Percentiles rank a stretch among this genome's conserved stretches.
Conservation (phyloP, 2,888 invertebrate species). For the Habroteleia sp. region DNA sequence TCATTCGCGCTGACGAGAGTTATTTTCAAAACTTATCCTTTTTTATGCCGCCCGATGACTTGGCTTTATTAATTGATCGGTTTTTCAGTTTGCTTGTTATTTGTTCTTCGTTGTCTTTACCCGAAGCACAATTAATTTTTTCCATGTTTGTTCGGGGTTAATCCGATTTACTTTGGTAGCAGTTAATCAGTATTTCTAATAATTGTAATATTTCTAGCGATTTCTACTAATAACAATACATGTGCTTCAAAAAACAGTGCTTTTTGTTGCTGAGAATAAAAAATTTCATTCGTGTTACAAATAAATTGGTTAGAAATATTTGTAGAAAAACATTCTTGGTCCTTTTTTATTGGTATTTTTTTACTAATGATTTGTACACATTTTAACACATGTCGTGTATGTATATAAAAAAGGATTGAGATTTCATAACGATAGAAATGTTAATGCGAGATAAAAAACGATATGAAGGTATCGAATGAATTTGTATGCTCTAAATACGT, state of each 20-base stretch:
- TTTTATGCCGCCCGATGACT: slow-evolving; percentile 43
- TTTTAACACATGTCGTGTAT: slow-evolving; percentile 11
- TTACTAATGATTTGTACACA: no score
- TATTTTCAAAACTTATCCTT: slow-evolving; percentile 38
- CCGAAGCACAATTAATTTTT: slow-evolving; percentile 42
- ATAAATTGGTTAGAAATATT: no score
- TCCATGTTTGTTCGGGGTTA: background rate
- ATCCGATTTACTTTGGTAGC: slow-evolving; percentile 6
- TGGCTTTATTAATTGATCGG: slow-evolving; percentile 61
- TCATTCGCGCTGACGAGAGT: slow-evolving; percentile 65
- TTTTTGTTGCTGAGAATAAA: background rate
- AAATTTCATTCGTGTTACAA: no score
- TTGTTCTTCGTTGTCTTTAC: slow-evolving; percentile 27
- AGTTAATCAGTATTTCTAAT: background rate
- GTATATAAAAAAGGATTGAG: slow-evolving; percentile 16
- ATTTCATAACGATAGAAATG: slow-evolving; percentile 37
- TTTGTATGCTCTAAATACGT: slow-evolving; percentile 48
- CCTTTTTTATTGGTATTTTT: no score
- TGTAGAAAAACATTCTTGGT: no score
- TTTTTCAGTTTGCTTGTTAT: slow-evolving; percentile 41
- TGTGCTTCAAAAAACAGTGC: no score
- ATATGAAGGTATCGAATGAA: slow-evolving; percentile 42
- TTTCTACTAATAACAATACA: no score
- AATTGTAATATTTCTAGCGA: background rate
- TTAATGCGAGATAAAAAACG: slow-evolving; percentile 16